These are phyloP conservation scores for Oncorhynchus masou DNA, from an alignment of 2,113 vertebrate genomes.

Conservation along the genomic window DNA sequence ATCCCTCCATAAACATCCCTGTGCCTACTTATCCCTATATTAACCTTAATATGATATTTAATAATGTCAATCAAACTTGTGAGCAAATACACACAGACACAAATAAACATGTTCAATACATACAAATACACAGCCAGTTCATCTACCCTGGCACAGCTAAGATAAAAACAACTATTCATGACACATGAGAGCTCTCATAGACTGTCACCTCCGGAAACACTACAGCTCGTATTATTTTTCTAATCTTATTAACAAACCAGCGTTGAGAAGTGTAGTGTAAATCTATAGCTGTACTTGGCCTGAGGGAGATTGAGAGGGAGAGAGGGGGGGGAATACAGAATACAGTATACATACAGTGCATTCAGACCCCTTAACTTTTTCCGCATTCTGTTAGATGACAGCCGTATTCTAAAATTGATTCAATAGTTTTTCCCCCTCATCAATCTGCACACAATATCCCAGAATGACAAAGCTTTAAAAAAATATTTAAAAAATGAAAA, in stretches of 20 bases:
- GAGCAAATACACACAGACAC: slow-evolving; percentile 16
- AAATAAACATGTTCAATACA: background rate
- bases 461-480: too few relatives aligned
- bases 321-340: too few relatives aligned
- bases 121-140: background rate
- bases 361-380: too few relatives aligned
- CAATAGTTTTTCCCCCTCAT: too few relatives aligned
- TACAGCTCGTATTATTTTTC: slow-evolving; percentile 41
- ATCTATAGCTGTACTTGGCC: slow-evolving; percentile 34
- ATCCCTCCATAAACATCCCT: too few relatives aligned
- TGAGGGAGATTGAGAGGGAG: slow-evolving; percentile 5
- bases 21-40: slow-evolving; percentile 4
- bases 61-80: slow-evolving; percentile 24
- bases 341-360: too few relatives aligned
- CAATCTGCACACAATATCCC: too few relatives aligned
- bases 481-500: too few relatives aligned
- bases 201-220: slow-evolving; percentile 48
- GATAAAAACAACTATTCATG: slow-evolving; percentile 24
- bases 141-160: background rate
- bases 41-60: slow-evolving; percentile 37
- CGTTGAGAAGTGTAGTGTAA: slow-evolving; percentile 56
- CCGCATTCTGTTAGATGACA: too few relatives aligned
- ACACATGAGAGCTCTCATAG: slow-evolving; percentile 57
- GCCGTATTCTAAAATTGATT: too few relatives aligned
- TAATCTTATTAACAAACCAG: slow-evolving; percentile 56